phyloP scores from a whole-genome alignment of 2,888 invertebrate genomes.

The Mantis religiosa region DNA sequence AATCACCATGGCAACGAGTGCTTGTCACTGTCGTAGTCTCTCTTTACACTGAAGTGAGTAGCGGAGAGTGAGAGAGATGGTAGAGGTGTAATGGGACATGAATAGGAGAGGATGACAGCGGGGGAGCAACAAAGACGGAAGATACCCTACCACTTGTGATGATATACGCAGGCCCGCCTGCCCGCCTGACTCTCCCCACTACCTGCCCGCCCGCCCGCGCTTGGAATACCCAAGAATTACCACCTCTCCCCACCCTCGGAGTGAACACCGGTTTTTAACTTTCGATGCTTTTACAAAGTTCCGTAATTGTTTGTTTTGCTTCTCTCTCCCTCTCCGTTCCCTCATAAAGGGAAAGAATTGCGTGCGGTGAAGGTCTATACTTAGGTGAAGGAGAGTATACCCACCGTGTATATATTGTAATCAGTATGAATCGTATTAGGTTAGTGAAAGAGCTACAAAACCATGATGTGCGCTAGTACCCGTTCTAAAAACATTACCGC shows the following conservation, averaged over 20 bases:
- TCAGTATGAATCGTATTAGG: conserved; percentile 23
- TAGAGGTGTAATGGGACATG: conserved; percentile 16
- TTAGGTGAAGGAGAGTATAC: not conserved
- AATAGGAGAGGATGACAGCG: conserved; percentile 9
- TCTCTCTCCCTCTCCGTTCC: not conserved
- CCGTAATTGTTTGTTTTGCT: not conserved
- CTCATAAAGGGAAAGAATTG: not conserved
- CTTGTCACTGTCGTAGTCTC: conserved; percentile 22
- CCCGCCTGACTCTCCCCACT: not conserved
- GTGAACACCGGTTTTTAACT: not conserved
- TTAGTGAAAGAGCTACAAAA: conserved; percentile 17
- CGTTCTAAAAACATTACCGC: not conserved
- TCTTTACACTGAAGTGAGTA: conserved; percentile 12
- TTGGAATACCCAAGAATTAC: not conserved
- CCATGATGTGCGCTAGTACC: not conserved
- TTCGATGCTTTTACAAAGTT: not conserved
- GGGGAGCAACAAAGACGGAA: not conserved
- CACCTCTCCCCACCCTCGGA: not conserved
- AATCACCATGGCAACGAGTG: conserved; percentile 22
- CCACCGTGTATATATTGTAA: conserved; percentile 19
- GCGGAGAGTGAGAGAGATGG: not conserved
- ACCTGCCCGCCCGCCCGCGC: not conserved
- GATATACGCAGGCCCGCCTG: not conserved
- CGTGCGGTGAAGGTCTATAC: not conserved
- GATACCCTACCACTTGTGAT: not conserved